Evolutionary conservation across 2,888 invertebrate species (phyloP).

Genomic region (Cyclophora punctaria): DNA sequence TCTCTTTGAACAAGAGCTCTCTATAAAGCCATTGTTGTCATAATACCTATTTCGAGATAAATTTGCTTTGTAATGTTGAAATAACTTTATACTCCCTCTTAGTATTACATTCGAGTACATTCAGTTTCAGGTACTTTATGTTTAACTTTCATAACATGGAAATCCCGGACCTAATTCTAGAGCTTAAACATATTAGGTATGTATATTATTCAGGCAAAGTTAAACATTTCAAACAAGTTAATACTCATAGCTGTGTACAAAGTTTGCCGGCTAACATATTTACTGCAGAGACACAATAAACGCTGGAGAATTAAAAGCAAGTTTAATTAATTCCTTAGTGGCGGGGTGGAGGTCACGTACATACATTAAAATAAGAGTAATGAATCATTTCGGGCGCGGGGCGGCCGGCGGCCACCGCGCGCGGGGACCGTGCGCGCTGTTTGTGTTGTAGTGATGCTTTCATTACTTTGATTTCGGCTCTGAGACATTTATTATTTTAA

Average conservation of each 20-base stretch:
- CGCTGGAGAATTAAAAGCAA: conserved; percentile 9
- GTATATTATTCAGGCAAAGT: conserved; percentile 16
- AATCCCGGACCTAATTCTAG: conserved; percentile 6
- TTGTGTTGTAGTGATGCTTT: too few species aligned
- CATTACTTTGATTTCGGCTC: too few species aligned
- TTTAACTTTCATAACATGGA: too few species aligned
- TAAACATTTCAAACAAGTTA: conserved; percentile 15
- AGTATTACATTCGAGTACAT: too few species aligned
- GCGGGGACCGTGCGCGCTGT: background rate
- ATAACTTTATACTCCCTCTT: too few species aligned
- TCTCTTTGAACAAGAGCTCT: conserved; percentile 50
- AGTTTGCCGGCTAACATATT: conserved; percentile 6
- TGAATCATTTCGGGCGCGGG: conserved; percentile 2
- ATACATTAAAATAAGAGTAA: conserved; percentile 12
- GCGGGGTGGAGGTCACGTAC: conserved; percentile 6
- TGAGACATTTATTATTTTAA: too few species aligned
- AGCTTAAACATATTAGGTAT: conserved; percentile 7
- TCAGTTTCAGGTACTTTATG: too few species aligned
- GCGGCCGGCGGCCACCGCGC: background rate
- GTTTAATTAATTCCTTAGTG: conserved; percentile 7
- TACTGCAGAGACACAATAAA: conserved; percentile 4
- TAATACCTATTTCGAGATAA: too few species aligned
- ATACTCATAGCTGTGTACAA: conserved; percentile 4
- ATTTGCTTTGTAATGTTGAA: too few species aligned
- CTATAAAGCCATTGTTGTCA: too few species aligned